Evolutionary conservation across 1,140 invertebrate species (phyloP), one percentile per base, ranked within the genome.

Genomic region (Panulirus ornatus): DNA sequence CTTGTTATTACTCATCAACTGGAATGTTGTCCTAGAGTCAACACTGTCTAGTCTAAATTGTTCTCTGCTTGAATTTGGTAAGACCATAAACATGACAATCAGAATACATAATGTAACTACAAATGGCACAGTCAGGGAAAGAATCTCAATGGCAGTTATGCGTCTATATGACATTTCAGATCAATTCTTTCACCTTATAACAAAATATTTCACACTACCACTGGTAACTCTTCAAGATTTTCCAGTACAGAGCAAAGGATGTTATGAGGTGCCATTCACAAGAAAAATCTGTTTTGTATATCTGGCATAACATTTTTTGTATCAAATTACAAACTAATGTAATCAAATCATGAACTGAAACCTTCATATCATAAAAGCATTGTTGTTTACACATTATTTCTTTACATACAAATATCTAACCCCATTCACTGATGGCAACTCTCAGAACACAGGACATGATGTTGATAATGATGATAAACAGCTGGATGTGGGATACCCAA

Each of bases 111-210:
- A 42, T 88, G 76, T 34, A 38, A 79, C 38, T 9, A 75, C 6
- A 3, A 88, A 8, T 22, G 75, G 51, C 6, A 88, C 75, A 79
- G 81, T 88, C 38, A 88, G 36, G 34, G 85, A 78, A 2, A 88
- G 75, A 2, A 63, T 47, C 44, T 70, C 16, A 44, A 79, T 44
- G 16, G 76, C 58, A 42, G 36, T 70, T 30, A 70, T 70, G 5
- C 30, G 51, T 88, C 66, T 88, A 30, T 78, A 11, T 3, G 54
- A 16, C 85, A 88, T 88, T 47, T 47, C 27, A 30, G 30, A 66
- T 66, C 5, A 66, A 66, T 30, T 66, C n/a, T 66, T 27, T 3
- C 30, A 30, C 8, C 30, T 30, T 27, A 66, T 30, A 66, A 5
- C n/a, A 30, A n/a, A 30, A 30, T 66, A 27, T 66, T 66, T 30